phyloP scores from a whole-genome alignment of 1,140 invertebrate species.

The Delia radicum region DNA sequence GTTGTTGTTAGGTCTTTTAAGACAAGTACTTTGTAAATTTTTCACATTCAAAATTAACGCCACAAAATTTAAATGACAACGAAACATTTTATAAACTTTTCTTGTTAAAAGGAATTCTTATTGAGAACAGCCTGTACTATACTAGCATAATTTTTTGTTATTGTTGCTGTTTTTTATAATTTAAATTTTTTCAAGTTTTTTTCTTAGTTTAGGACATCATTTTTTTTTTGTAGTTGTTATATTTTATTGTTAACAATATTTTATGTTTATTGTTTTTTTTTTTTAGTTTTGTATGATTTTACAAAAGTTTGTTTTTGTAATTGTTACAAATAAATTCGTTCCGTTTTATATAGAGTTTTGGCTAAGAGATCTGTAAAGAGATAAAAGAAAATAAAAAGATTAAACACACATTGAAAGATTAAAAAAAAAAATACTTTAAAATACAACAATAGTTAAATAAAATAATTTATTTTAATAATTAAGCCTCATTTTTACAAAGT shows the following conservation, averaged over 20 bases:
- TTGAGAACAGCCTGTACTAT: neutral
- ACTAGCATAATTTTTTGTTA: neutral
- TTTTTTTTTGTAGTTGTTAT: neutral
- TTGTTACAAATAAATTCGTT: neutral
- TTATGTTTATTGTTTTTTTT: neutral
- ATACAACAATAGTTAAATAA: neutral
- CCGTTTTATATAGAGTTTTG: neutral
- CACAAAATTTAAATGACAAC: constrained; percentile 21
- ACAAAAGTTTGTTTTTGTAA: neutral
- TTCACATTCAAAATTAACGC: constrained; percentile 27
- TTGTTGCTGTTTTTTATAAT: neutral
- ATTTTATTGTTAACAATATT: neutral
- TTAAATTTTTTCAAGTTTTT: neutral
- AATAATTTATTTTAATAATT: no score
- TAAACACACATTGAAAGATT: neutral
- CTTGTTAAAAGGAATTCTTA: neutral
- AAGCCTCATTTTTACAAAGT: no score
- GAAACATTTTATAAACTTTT: constrained; percentile 26
- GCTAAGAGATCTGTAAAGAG: neutral
- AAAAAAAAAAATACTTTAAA: neutral
- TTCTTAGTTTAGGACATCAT: neutral
- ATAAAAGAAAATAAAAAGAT: neutral
- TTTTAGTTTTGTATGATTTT: neutral
- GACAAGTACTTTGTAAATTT: constrained; percentile 22
- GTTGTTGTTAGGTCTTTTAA: neutral